A percentile compares a stretch with the other conserved stretches of the same genome.
phyloP scores from a whole-genome alignment of 2,113 vertebrate genomes.

The Sturnira hondurensis region DNA sequence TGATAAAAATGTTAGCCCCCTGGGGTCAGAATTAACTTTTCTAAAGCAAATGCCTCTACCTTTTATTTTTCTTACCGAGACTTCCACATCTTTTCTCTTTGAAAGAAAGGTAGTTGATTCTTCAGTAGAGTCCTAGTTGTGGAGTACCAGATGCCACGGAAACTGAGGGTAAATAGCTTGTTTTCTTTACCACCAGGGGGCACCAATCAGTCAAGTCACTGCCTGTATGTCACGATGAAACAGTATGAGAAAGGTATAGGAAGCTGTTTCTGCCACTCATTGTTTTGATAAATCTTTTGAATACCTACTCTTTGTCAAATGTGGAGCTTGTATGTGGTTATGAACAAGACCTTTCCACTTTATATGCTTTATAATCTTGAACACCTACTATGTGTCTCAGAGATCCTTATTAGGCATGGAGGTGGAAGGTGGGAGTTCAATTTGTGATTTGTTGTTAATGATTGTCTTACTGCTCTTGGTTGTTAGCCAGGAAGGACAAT shows the following conservation, averaged over 20 bases:
- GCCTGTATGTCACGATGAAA: neutral
- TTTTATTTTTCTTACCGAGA: neutral
- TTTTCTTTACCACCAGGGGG: conserved; percentile 60
- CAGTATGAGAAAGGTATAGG: neutral
- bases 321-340: neutral
- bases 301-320: neutral
- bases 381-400: neutral
- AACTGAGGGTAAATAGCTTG: neutral
- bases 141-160: neutral
- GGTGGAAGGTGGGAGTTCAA: neutral
- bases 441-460: conserved; percentile 12
- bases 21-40: conserved; percentile 15
- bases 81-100: neutral
- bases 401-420: neutral
- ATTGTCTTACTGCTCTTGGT: conserved; percentile 1
- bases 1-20: neutral
- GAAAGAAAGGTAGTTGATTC: neutral
- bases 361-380: neutral
- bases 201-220: conserved; percentile 36
- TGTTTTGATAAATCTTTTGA: conserved; percentile 15
- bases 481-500: conserved; percentile 18
- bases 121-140: neutral
- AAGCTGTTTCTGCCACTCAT: conserved; percentile 17
- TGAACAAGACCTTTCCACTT: neutral
- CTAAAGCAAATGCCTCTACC: neutral